Base-by-base conservation (phyloP, 2,113 vertebrate species). In the Sylvia atricapilla region DNA sequence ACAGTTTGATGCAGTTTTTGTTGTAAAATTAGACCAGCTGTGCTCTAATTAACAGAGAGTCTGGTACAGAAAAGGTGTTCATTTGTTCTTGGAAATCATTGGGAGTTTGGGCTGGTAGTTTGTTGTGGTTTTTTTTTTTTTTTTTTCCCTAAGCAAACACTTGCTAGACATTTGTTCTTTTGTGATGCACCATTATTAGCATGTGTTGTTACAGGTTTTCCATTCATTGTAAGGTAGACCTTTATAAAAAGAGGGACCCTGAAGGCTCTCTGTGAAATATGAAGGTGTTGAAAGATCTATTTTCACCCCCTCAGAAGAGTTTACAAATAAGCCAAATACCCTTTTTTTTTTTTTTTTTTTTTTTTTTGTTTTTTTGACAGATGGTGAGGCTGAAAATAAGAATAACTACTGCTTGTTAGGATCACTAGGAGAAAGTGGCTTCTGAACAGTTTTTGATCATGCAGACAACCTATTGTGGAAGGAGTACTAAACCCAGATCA, bases 21-120 rank as follows among this genome's bases (percentile, higher is more conserved):
- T 79, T 82, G 35, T 85, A 75, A 41, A 50, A 49, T 3, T 50
- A 31, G 50, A 43, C 86, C 87, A 77, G 75, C 94, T 89, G 93
- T 62, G 89, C 59, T 58, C 68, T 84, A 76, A 97, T 95, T 95
- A 95, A 87, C 50, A 53, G 56, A 55, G 39, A n/a, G 55, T 50
- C 37, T 69, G 93, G 81, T 31, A 19, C 66, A 81, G 69, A 88
- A 86, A 92, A 87, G 68, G 75, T n/a, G 37, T 49, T 75, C 80
- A 73, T 96, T 94, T 58, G 17, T 49, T 93, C 84, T 64, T 77
- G 30, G 74, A 97, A 97, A 92, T 81, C 18, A 11, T 15, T 93
- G 76, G 39, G 10, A 2, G 4, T 63, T 50, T 49, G 6, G 44
- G 27, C 37, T 43, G 31, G 12, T 18, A 53, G 28, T 30, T 49